A percentile compares a stretch with the other conserved stretches of the same genome.
Conservation (phyloP, 1,140 invertebrate species). For the Acromyrmex heyeri region DNA sequence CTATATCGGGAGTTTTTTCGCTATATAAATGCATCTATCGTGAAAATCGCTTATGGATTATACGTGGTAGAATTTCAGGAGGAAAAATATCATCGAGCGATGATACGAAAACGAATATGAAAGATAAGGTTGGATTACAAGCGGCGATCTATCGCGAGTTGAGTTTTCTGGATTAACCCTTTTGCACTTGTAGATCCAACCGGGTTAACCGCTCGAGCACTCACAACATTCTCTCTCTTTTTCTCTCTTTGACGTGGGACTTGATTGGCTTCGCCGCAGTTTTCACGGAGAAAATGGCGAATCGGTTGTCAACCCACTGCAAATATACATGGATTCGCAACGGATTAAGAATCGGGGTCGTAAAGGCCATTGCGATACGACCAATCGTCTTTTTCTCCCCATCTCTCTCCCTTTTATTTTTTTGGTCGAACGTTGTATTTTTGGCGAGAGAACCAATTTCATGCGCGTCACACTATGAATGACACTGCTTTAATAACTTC, state of each 20-base stretch:
- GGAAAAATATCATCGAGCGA: constrained; percentile 22
- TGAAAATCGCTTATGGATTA: constrained; percentile 53
- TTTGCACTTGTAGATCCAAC: constrained; percentile 2
- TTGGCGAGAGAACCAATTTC: constrained; percentile 36
- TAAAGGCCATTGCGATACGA: constrained; percentile 4
- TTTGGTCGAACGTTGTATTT: background rate
- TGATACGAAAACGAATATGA: constrained; percentile 51
- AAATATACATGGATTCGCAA: constrained; percentile 26
- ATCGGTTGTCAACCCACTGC: constrained; percentile 49
- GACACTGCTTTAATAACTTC: constrained; percentile 38
- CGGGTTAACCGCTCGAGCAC: constrained; percentile 6
- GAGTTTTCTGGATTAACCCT: constrained; percentile 43
- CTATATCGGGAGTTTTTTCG: background rate
- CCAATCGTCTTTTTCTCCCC: background rate
- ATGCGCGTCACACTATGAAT: constrained; percentile 40
- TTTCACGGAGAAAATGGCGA: constrained; percentile 41
- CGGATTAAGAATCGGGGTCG: constrained; percentile 48
- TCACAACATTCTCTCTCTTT: background rate
- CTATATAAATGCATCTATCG: constrained; percentile 12
- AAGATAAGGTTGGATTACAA: constrained; percentile 52
- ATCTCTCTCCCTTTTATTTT: background rate
- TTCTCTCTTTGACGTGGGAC: background rate
- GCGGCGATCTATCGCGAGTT: constrained; percentile 37
- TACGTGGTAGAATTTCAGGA: constrained; percentile 2
- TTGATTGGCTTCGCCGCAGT: constrained; percentile 47